Evolutionary conservation across 1,140 invertebrate species (phyloP), one percentile per base, ranked within the genome.

Genomic region (Caenorhabditis brenneri): DNA sequence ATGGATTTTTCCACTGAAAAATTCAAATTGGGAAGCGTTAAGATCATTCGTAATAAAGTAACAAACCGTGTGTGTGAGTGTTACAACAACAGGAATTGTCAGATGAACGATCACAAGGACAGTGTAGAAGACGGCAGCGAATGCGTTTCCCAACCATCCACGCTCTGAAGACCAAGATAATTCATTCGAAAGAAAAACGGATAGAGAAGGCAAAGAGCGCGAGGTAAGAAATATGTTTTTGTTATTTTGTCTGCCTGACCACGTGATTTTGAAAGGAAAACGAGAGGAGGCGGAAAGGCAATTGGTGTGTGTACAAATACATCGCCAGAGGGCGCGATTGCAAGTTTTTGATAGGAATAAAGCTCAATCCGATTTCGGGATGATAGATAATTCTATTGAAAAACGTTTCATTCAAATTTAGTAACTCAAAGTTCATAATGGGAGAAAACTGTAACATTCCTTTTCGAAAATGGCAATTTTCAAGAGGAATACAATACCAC

Each of bases 71-170:
- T 94, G 93, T 36, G 94, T 93, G 88, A 96, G 94, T 39, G 95
- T 95, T 87, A 96, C 92, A 80, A 94, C 91, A 27, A 96, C 93
- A 87, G 95, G 92, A 55, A 94, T 93, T 53, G 94, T 89, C 78
- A 97, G 93, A 91, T 96, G 97, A 42, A 90, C 46, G 1, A 87
- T 78, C 29, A 92, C 88, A 6, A 93, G 83, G 51, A 88, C 39
- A 15, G 88, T 81, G n/a, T 91, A 92, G 51, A 90, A 60, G n/a
- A 82, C 87, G 51, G 91, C 90, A 19, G 91, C 89, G 16, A 92
- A 83, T 46, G 53, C 84, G 29, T 88, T 88, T 88, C 91, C 86
- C 19, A 88, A 87, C 24, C 51, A 82, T 69, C 84, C 65, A 24
- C 74, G 65, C 29, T 84, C 83, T 88, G 91, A 60, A 93, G 93